These are phyloP conservation scores for Drosophila malerkotliana DNA, from an alignment of 1,140 invertebrate genomes.

Conservation along the genomic window DNA sequence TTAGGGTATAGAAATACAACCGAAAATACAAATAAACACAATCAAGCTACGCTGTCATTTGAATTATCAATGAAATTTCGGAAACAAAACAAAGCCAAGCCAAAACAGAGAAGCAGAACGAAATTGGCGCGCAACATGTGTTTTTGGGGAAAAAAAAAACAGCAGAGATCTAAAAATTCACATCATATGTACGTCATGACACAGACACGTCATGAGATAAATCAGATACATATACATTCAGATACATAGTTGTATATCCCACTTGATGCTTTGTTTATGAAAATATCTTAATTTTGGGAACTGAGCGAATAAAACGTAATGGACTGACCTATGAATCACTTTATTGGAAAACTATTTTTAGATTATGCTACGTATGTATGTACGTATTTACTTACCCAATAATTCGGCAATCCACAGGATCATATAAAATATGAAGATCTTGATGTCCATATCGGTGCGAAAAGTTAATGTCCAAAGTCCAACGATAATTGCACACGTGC, in stretches of 20 bases:
- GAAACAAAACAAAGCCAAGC: conserved; percentile 51
- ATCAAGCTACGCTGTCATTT: conserved; percentile 40
- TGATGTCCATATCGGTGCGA: conserved; percentile 12
- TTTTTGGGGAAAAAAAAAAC: conserved; percentile 19
- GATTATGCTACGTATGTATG: background rate
- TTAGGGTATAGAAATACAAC: conserved; percentile 28
- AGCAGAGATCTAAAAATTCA: background rate
- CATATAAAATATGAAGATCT: background rate
- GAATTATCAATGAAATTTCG: conserved; percentile 77
- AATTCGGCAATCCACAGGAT: background rate
- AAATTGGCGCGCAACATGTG: conserved; percentile 53
- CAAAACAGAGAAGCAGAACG: conserved; percentile 42
- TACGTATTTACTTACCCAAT: conserved; percentile 28
- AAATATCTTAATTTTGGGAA: conserved; percentile 22
- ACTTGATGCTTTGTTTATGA: conserved; percentile 20
- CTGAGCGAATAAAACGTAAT: conserved; percentile 5
- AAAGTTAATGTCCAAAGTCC: conserved; percentile 11
- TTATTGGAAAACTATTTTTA: conserved; percentile 21
- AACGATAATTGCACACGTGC: background rate
- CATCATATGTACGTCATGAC: no score
- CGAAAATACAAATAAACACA: conserved; percentile 40
- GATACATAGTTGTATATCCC: conserved; percentile 30
- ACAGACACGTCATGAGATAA: conserved; percentile 21
- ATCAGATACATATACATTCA: conserved; percentile 11
- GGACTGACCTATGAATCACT: conserved; percentile 17